phyloP scores from a whole-genome alignment of 1,140 invertebrate genomes.

The Trichogramma pretiosum region DNA sequence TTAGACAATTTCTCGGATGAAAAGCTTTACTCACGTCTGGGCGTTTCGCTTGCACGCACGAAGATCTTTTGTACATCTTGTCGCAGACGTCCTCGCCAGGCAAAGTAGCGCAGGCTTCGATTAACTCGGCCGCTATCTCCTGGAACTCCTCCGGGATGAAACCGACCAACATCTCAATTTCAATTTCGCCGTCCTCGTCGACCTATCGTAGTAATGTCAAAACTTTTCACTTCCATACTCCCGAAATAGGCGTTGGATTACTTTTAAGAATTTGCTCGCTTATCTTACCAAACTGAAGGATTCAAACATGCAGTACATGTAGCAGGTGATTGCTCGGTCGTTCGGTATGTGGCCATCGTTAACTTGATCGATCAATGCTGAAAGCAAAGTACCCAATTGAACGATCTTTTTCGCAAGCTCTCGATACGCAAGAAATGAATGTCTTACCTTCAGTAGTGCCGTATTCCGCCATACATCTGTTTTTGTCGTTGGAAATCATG shows the following conservation, averaged over 20 bases:
- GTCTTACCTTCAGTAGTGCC: slow-evolving; percentile 37
- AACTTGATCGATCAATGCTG: slow-evolving; percentile 34
- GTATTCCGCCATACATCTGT: slow-evolving; percentile 32
- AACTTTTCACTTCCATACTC: background rate
- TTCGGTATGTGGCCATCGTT: slow-evolving; percentile 23
- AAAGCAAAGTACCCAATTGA: slow-evolving; percentile 8
- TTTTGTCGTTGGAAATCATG: slow-evolving; percentile 34
- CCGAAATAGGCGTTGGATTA: no score
- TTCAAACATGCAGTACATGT: slow-evolving; percentile 37
- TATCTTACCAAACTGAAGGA: slow-evolving; percentile 35
- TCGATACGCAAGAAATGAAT: background rate
- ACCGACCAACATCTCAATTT: slow-evolving; percentile 30
- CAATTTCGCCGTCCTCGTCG: slow-evolving; percentile 31
- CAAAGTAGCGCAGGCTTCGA: slow-evolving; percentile 22
- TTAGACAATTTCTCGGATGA: background rate
- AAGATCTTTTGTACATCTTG: slow-evolving; percentile 27
- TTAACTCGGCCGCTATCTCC: slow-evolving; percentile 10
- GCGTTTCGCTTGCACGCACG: slow-evolving; percentile 24
- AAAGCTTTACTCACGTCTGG: slow-evolving; percentile 35
- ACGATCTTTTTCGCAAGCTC: background rate
- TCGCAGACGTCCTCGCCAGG: slow-evolving; percentile 30
- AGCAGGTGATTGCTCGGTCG: slow-evolving; percentile 33
- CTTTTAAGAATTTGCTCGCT: background rate
- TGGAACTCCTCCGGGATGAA: slow-evolving; percentile 26
- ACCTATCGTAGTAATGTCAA: no score